These are phyloP conservation scores for Drosophila gunungcola DNA, from an alignment of 1,140 invertebrate genomes.

Conservation along the genomic window DNA sequence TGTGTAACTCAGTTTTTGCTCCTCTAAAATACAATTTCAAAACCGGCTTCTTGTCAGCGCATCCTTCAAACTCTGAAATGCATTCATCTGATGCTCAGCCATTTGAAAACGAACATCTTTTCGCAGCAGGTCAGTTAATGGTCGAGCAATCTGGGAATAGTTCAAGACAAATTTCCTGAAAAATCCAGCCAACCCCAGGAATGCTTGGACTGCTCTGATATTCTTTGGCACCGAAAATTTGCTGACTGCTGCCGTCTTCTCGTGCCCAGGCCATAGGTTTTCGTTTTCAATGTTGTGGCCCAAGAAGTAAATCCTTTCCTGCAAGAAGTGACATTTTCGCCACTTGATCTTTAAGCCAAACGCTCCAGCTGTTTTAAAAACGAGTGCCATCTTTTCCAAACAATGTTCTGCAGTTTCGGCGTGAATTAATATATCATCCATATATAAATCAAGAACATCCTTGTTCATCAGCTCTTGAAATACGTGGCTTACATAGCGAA, in stretches of 20 bases:
- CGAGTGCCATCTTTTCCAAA: no score
- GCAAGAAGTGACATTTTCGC: no score
- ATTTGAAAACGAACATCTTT: neutral
- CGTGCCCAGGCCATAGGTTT: neutral
- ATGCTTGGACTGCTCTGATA: neutral
- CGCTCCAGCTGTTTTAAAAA: no score
- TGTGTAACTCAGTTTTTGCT: neutral
- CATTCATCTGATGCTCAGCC: neutral
- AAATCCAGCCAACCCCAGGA: neutral
- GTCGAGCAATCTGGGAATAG: no score
- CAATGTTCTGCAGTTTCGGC: no score
- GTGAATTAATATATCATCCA: no score
- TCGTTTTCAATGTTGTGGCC: neutral
- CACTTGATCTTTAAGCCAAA: no score
- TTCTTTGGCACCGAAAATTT: neutral
- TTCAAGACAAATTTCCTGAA: neutral
- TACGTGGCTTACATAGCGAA: no score
- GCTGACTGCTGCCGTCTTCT: neutral
- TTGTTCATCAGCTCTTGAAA: no score
- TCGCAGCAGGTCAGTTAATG: neutral
- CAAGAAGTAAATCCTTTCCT: neutral
- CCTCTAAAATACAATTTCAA: neutral
- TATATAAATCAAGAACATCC: no score
- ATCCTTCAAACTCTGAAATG: neutral
- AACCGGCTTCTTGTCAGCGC: neutral